Conservation (phyloP, 1,140 invertebrate genomes). For the Drosophila bocki region DNA sequence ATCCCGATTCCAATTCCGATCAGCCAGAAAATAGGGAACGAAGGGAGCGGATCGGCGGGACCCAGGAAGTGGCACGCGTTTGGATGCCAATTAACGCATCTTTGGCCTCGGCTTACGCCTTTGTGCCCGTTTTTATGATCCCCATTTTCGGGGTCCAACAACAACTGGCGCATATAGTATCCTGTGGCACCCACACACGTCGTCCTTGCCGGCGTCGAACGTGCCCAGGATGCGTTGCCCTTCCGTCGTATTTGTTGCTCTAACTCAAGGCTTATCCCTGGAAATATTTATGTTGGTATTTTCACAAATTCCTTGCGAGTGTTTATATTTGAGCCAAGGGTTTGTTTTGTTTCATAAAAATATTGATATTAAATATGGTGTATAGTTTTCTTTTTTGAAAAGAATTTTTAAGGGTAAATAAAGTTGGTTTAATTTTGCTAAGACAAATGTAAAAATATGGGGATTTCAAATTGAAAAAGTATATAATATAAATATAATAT, state of each 20-base stretch:
- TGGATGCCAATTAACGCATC: constrained; percentile 73
- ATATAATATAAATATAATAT: too few relatives aligned
- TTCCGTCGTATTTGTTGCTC: constrained; percentile 5
- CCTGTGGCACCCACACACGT: constrained; percentile 72
- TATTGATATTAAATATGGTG: background rate
- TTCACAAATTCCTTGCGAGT: background rate
- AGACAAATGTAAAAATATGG: too few relatives aligned
- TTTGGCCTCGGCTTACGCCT: constrained; percentile 70
- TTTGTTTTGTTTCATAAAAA: background rate
- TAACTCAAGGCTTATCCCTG: constrained; percentile 17
- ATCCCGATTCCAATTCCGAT: constrained; percentile 45
- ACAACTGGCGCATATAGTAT: constrained; percentile 69
- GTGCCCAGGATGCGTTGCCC: constrained; percentile 30
- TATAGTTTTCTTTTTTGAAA: background rate
- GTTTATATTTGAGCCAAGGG: background rate
- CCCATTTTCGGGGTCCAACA: constrained; percentile 38
- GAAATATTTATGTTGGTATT: constrained; percentile 10
- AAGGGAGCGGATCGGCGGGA: constrained; percentile 1
- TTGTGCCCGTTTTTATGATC: constrained; percentile 55
- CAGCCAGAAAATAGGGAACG: constrained; percentile 23
- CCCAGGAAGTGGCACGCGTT: constrained; percentile 74
- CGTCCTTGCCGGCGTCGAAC: constrained; percentile 27
- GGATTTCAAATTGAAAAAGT: too few relatives aligned
- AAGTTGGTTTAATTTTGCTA: background rate
- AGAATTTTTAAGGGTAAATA: background rate